Conservation (phyloP, 35 echinoderm and acorn worm genomes). For the Heliocidaris tuberculata region DNA sequence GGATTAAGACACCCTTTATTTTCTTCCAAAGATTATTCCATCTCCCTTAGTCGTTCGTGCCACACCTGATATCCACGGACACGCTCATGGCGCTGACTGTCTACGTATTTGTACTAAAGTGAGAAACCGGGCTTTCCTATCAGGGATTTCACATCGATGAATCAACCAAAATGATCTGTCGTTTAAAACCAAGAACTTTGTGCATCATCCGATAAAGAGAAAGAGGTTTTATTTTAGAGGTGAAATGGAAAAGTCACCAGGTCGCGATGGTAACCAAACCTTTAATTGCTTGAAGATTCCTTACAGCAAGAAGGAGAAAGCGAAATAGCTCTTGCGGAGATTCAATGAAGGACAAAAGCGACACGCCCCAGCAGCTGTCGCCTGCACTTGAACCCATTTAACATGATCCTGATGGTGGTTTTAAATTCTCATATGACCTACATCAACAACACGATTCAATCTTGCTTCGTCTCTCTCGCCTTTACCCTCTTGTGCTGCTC, state of each 20-base stretch:
- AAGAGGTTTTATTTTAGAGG: not conserved
- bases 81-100: not conserved
- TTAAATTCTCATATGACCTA: not conserved
- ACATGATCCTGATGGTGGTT: not conserved
- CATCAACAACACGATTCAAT: not conserved
- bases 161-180: not conserved
- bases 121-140: not conserved
- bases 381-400: conserved; percentile 1
- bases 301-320: not conserved
- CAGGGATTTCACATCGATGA: not conserved
- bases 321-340: not conserved
- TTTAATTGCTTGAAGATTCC: conserved; percentile 17
- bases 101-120: not conserved
- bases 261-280: not conserved
- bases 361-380: not conserved
- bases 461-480: not conserved
- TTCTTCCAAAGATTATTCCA: not conserved
- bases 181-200: not conserved
- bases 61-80: not conserved
- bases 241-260: not conserved
- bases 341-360: not conserved
- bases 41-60: not conserved
- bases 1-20: not conserved
- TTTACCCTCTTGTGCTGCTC: not conserved
- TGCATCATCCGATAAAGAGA: not conserved